phyloP scores from a whole-genome alignment of 1,140 invertebrate genomes.

The Dryas iulia region DNA sequence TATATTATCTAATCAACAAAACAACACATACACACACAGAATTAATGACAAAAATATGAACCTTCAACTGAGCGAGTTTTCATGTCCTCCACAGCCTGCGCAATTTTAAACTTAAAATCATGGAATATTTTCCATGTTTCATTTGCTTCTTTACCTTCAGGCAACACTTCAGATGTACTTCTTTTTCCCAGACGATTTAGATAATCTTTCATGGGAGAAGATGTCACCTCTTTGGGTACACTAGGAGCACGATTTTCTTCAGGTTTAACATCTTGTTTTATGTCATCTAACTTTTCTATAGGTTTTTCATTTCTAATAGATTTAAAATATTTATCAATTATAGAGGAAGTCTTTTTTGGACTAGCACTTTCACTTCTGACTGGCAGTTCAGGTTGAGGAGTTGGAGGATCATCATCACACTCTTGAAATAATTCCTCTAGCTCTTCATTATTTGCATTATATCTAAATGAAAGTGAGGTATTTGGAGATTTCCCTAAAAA shows the following conservation, averaged over 20 bases:
- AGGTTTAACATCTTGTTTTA: conserved; percentile 52
- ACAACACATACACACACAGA: background rate
- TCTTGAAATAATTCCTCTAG: conserved; percentile 84
- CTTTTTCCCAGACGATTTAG: conserved; percentile 73
- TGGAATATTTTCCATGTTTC: conserved; percentile 79
- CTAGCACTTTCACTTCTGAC: conserved; percentile 64
- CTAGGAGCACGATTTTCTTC: conserved; percentile 44
- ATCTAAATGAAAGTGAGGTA: conserved; percentile 84
- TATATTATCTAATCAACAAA: background rate
- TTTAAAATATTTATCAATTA: conserved; percentile 79
- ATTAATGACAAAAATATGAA: conserved; percentile 23
- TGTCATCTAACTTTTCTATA: conserved; percentile 62
- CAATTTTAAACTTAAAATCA: conserved; percentile 78
- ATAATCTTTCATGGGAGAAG: conserved; percentile 79
- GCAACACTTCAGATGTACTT: conserved; percentile 58
- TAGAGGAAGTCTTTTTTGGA: conserved; percentile 65
- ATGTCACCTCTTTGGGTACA: conserved; percentile 63
- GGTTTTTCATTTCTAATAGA: conserved; percentile 69
- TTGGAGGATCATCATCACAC: conserved; percentile 82
- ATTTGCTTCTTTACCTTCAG: conserved; percentile 69
- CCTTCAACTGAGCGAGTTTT: conserved; percentile 74
- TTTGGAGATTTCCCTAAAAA: conserved; percentile 84
- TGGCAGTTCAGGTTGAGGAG: conserved; percentile 73
- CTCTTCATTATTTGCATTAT: conserved; percentile 86
- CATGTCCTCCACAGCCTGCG: conserved; percentile 78